Conservation (phyloP, 2,797 vertebrate species). For the Malacoctenus gilli region DNA sequence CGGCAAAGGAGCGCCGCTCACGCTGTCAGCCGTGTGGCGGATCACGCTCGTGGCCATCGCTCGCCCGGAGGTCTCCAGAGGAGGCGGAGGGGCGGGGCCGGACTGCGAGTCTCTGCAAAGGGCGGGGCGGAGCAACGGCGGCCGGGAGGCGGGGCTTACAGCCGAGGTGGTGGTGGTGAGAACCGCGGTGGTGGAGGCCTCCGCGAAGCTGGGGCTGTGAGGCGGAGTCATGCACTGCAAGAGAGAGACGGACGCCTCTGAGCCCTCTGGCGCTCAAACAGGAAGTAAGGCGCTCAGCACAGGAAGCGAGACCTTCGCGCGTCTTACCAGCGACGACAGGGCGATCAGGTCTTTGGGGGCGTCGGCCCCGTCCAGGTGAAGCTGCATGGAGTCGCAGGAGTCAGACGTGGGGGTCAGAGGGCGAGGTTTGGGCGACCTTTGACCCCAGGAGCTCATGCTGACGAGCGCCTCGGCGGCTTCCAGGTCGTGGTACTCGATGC, state of each 20-base stretch:
- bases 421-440: slow-evolving; percentile 86
- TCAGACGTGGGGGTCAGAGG: slow-evolving; percentile 95
- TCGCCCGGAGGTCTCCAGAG: slow-evolving; percentile 63
- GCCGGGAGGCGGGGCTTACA: slow-evolving; percentile 40
- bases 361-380: slow-evolving; percentile 74
- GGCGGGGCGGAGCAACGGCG: slow-evolving; percentile 54
- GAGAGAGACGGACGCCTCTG: no score
- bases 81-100: slow-evolving; percentile 27
- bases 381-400: slow-evolving; percentile 87
- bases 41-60: slow-evolving; percentile 90
- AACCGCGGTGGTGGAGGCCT: slow-evolving; percentile 74
- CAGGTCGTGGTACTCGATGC: slow-evolving; percentile 91
- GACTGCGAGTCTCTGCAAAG: no score
- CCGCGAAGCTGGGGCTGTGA: slow-evolving; percentile 90
- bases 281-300: not conserved
- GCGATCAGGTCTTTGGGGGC: slow-evolving; percentile 89
- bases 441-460: slow-evolving; percentile 98
- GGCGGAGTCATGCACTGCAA: slow-evolving; percentile 96
- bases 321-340: slow-evolving; percentile 89
- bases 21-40: slow-evolving; percentile 86
- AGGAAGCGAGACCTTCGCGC: not conserved
- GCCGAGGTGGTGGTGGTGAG: slow-evolving; percentile 13
- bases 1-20: slow-evolving; percentile 35
- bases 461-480: slow-evolving; percentile 95
- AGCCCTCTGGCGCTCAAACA: no score